These are phyloP conservation scores for Uloborus diversus DNA, from an alignment of 1,140 invertebrate species.

Conservation along the genomic window DNA sequence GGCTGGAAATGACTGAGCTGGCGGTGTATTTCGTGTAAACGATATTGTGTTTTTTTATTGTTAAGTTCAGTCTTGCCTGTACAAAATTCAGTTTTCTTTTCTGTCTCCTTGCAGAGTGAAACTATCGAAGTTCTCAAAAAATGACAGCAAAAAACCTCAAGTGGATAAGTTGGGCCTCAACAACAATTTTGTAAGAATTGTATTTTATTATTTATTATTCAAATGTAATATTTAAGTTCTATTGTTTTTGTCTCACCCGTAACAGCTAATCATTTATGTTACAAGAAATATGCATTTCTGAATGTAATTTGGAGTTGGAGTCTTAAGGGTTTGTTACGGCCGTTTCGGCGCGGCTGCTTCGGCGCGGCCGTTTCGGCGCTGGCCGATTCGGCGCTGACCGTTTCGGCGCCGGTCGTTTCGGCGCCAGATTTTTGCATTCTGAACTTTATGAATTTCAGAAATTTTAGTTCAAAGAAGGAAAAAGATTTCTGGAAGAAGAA, in stretches of 20 bases:
- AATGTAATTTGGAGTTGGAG: neutral
- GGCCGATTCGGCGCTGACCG: too few relatives aligned
- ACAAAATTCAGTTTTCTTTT: neutral
- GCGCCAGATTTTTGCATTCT: too few relatives aligned
- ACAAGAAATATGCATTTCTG: neutral
- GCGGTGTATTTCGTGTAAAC: neutral
- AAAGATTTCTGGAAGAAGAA: too few relatives aligned
- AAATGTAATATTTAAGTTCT: neutral
- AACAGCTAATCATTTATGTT: neutral
- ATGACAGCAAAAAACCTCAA: constrained; percentile 25
- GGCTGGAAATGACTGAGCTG: neutral
- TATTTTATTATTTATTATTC: neutral
- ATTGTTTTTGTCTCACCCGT: neutral
- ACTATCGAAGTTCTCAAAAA: constrained; percentile 27
- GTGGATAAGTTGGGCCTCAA: constrained; percentile 13
- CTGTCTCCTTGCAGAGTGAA: constrained; percentile 13
- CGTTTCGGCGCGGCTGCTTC: too few relatives aligned
- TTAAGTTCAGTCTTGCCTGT: neutral
- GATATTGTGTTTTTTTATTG: neutral
- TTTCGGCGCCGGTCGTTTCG: too few relatives aligned
- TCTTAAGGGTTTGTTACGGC: neutral
- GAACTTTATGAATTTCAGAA: too few relatives aligned
- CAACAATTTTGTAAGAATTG: constrained; percentile 22
- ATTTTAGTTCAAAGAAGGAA: too few relatives aligned
- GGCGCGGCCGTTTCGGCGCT: too few relatives aligned